Evolutionary conservation across 2,888 invertebrate species (phyloP), one percentile per base, ranked within the genome.

Genomic region (Mycalesis mineus): DNA sequence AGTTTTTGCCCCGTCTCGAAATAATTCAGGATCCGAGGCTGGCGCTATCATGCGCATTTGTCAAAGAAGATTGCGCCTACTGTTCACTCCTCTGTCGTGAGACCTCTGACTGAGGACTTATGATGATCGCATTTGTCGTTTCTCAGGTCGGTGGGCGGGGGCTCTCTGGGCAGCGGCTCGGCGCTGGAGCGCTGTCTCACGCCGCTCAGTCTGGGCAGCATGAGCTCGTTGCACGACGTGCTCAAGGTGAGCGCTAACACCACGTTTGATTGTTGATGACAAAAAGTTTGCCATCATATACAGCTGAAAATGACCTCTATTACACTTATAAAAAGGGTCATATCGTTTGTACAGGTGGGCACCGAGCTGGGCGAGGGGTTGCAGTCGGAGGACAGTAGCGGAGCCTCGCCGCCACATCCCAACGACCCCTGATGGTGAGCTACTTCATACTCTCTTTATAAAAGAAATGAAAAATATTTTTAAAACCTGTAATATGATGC

Each of bases 151-250:
- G 77, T 88, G 53, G 88, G 83, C 93, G 98, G 91, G 84, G 98
- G 83, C 91, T 97, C 78, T 91, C 95, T 68, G 91, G 95, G 73
- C 83, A 95, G 74, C 93, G 96, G 91, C 85, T 95, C 77, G 82
- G 92, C 74, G 91, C 84, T 92, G 44, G 92, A 92, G 66, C 80
- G 92, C 28, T 92, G 92, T 48, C 91, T 92, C 67, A 92, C 92
- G 49, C 94, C 95, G 28, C 91, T 94, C 64, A 94, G 94, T 63
- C 91, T 95, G 52, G 95, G 95, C 75, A 94, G 94, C 75, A 94
- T 94, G 91, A 94, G 94, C 77, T 94, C 94, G 11, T 84, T 95
- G 64, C 94, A 94, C 70, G 94, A 95, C 69, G 92, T 93, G 67
- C 91, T 93, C 56, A 95, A 94, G 85, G 88, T 88, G 68, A 58